phyloP scores from a whole-genome alignment of 30 jellyfish, hydroid and myxozoan species.

The Haliclystus octoradiatus region DNA sequence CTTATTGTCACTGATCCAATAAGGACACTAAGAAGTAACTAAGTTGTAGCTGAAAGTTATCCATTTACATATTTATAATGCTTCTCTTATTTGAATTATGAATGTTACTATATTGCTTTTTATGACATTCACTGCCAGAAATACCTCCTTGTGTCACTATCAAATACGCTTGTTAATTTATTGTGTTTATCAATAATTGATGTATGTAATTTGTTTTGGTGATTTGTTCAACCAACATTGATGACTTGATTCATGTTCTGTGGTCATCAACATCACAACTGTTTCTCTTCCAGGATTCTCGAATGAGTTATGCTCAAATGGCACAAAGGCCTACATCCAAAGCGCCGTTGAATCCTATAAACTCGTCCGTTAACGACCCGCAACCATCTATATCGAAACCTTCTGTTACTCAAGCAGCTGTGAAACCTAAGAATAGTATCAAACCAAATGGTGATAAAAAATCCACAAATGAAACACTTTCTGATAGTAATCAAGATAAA shows the following conservation, averaged over 20 bases:
- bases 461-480: neutral
- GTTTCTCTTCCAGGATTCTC: neutral
- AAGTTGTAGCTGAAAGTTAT: too few species aligned
- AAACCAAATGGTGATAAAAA: neutral
- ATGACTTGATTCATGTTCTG: too few species aligned
- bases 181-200: too few species aligned
- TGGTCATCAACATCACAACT: neutral
- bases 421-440: neutral
- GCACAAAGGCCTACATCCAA: slow-evolving; percentile 79
- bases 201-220: too few species aligned
- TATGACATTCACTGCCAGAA: too few species aligned
- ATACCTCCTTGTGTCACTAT: too few species aligned
- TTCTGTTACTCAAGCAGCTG: neutral
- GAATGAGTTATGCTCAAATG: slow-evolving; percentile 90
- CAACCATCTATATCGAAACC: neutral
- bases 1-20: neutral
- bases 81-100: too few species aligned
- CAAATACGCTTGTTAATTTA: too few species aligned
- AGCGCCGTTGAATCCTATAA: neutral
- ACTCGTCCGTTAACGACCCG: neutral
- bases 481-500: neutral
- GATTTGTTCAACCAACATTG: too few species aligned
- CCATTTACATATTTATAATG: too few species aligned
- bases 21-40: too few species aligned
- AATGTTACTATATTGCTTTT: too few species aligned